Percentiles rank a stretch among this genome's conserved stretches.
These are phyloP conservation scores for Meandrina meandrites DNA, from an alignment of 92 coral and sea anemone species.

Conservation along the genomic window DNA sequence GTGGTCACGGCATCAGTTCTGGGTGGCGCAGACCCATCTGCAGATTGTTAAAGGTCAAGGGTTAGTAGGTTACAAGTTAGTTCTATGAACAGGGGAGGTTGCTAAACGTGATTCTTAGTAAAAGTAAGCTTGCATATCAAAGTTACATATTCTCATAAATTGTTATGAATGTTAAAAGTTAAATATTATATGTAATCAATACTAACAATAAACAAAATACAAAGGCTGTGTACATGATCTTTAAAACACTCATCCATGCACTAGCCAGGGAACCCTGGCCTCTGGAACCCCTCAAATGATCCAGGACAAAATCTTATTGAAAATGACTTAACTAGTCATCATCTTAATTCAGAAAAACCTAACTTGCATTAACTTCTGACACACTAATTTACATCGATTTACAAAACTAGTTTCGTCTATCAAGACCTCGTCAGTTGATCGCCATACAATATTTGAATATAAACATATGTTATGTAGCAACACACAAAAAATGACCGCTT, in stretches of 20 bases:
- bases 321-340: no score
- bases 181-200: background rate
- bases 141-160: background rate
- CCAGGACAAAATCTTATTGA: background rate
- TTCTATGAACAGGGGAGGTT: background rate
- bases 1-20: constrained; percentile 50
- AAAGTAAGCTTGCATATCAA: background rate
- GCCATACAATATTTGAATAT: no score
- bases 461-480: no score
- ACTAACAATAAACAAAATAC: background rate
- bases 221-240: no score
- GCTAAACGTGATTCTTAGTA: background rate
- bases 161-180: background rate
- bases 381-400: no score
- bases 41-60: constrained; percentile 46
- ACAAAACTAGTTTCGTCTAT: no score
- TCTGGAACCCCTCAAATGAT: background rate
- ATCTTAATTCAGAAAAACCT: no score
- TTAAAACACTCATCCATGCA: no score
- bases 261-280: background rate
- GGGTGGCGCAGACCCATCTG: constrained; percentile 45
- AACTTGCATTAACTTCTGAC: no score
- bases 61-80: constrained; percentile 39
- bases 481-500: no score
- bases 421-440: no score